Evolutionary conservation across 1,140 invertebrate species (phyloP).

Genomic region (Drosophila nigrodunni): DNA sequence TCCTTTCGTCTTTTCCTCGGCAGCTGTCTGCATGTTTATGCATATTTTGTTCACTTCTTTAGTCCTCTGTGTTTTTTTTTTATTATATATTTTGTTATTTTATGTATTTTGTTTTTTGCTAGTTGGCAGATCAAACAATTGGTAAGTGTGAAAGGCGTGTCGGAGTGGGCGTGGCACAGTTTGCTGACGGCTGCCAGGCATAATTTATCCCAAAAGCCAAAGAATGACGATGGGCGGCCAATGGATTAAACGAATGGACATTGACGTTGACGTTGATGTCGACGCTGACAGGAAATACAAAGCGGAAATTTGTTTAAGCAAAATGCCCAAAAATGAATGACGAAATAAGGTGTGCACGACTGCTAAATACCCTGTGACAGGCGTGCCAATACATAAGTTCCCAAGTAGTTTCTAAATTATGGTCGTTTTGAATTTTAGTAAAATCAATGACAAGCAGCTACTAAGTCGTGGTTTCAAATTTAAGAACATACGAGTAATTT

Average conservation of each 20-base stretch:
- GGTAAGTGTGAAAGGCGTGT: constrained; percentile 24
- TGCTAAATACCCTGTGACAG: background rate
- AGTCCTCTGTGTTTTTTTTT: constrained; percentile 7
- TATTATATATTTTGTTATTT: background rate
- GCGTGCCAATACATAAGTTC: background rate
- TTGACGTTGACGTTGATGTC: constrained; percentile 7
- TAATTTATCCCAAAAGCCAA: constrained; percentile 40
- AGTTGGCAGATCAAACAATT: constrained; percentile 42
- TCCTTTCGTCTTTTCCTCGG: constrained; percentile 6
- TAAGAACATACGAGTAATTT: no score
- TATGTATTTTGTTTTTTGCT: background rate
- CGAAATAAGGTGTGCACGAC: background rate
- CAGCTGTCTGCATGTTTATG: constrained; percentile 37
- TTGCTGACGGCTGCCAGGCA: constrained; percentile 28
- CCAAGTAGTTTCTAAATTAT: no score
- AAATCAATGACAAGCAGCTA: no score
- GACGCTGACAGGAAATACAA: constrained; percentile 40
- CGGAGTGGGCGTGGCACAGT: constrained; percentile 12
- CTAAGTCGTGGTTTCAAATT: no score
- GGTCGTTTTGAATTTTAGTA: no score
- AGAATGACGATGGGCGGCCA: constrained; percentile 19
- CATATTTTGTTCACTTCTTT: constrained; percentile 25
- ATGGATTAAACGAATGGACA: constrained; percentile 34
- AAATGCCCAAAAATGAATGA: constrained; percentile 32
- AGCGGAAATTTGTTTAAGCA: constrained; percentile 53